phyloP scores from a whole-genome alignment of 92 coral and sea anemone species.

The Palythoa grandiflora region DNA sequence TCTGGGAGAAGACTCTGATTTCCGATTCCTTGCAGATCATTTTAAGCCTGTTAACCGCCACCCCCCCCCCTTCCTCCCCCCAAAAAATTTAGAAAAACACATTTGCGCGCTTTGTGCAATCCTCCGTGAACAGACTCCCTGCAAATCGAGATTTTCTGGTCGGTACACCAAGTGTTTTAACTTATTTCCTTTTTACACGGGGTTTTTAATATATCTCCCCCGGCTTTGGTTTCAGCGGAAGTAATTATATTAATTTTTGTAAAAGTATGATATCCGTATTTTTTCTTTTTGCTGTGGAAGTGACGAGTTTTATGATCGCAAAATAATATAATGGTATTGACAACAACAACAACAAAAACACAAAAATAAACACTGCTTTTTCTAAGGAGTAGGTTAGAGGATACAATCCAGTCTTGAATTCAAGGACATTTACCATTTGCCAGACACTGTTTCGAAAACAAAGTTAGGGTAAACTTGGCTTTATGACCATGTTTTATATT shows the following conservation, averaged over 20 bases:
- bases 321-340: too few relatives aligned
- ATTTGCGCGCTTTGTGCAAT: background rate
- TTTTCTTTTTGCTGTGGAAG: too few relatives aligned
- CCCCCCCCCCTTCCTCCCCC: too few relatives aligned
- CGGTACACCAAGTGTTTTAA: background rate
- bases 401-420: slow-evolving; percentile 8
- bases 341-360: background rate
- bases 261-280: too few relatives aligned
- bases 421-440: background rate
- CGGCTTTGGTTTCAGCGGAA: background rate
- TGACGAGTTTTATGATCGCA: too few relatives aligned
- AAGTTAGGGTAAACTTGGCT: background rate
- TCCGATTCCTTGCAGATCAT: too few relatives aligned
- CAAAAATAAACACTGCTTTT: background rate
- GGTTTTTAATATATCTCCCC: slow-evolving; percentile 7
- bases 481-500: slow-evolving; percentile 22
- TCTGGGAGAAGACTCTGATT: too few relatives aligned
- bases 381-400: background rate
- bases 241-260: too few relatives aligned
- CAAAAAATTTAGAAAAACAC: background rate
- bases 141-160: background rate
- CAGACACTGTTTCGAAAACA: background rate
- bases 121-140: background rate
- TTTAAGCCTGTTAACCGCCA: too few relatives aligned
- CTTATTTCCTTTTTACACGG: slow-evolving; percentile 3